These are phyloP conservation scores for Pandion haliaetus DNA, from an alignment of 2,113 vertebrate genomes.

Conservation along the genomic window DNA sequence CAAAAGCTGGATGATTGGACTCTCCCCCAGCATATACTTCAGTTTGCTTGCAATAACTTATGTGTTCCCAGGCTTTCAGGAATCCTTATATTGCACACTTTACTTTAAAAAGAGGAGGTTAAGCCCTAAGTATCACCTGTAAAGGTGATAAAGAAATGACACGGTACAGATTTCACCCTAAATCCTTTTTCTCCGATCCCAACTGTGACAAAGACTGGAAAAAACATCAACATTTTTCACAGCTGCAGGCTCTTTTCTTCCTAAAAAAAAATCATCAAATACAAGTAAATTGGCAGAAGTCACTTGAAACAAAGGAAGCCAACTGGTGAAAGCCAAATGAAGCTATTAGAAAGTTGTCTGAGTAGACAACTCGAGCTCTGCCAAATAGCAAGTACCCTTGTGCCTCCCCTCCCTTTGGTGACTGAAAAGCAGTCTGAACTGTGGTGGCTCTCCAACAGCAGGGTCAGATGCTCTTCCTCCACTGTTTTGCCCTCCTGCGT, in stretches of 20 bases:
- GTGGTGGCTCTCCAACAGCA: accelerated
- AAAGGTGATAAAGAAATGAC: not conserved
- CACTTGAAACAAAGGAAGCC: not conserved
- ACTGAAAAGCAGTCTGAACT: not conserved
- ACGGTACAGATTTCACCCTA: not conserved
- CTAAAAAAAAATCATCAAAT: not conserved
- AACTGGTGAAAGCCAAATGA: not conserved
- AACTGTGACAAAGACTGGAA: not conserved
- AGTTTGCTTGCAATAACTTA: not conserved
- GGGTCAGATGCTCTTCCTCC: not conserved
- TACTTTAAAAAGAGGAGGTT: not conserved
- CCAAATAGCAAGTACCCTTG: not conserved
- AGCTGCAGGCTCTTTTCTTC: not conserved
- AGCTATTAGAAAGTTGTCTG: not conserved
- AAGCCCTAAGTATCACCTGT: not conserved
- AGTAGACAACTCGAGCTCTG: not conserved
- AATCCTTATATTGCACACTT: not conserved
- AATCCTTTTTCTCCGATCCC: not conserved
- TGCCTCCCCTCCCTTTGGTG: not conserved
- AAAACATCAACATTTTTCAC: not conserved
- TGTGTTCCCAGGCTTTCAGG: not conserved
- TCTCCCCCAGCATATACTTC: not conserved
- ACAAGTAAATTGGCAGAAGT: not conserved
- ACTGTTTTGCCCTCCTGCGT: not conserved
- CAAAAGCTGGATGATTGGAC: not conserved